phyloP scores from a whole-genome alignment of 2,888 invertebrate genomes.

The Boloria euphrosyne region DNA sequence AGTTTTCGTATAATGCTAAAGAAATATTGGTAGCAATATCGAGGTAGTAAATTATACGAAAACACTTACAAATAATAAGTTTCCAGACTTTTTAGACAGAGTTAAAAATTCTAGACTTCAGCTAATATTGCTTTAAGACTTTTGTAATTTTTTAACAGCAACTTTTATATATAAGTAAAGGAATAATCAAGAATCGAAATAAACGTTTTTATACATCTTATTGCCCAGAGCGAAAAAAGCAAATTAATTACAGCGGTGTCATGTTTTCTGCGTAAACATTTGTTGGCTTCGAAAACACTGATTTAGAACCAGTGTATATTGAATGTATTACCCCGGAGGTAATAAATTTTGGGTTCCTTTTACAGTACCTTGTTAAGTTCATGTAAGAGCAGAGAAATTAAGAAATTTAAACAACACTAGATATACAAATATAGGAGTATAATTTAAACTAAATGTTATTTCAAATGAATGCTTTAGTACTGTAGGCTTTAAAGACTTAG shows the following conservation, averaged over 20 bases:
- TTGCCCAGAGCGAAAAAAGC: background rate
- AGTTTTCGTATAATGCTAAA: slow-evolving; percentile 22
- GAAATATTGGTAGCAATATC: slow-evolving; percentile 26
- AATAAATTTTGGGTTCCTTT: slow-evolving; percentile 11
- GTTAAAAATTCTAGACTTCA: slow-evolving; percentile 17
- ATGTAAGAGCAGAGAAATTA: background rate
- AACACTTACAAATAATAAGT: slow-evolving; percentile 7
- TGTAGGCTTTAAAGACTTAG: slow-evolving; percentile 43
- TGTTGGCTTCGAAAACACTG: slow-evolving; percentile 6
- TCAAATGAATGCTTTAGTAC: slow-evolving; percentile 41
- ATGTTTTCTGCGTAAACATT: background rate
- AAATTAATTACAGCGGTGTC: slow-evolving; percentile 14
- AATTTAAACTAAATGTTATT: slow-evolving; percentile 21
- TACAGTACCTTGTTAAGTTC: slow-evolving; percentile 4
- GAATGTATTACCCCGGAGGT: slow-evolving; percentile 3
- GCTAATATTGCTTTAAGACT: background rate
- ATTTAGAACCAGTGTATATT: slow-evolving; percentile 6
- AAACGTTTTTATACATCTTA: background rate
- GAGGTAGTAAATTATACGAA: slow-evolving; percentile 14
- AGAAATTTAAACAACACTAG: background rate
- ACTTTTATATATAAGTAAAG: background rate
- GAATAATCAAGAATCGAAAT: background rate
- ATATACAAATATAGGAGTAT: too few species aligned
- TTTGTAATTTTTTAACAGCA: too few species aligned
- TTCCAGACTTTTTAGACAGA: slow-evolving; percentile 13